Conservation (phyloP, 1,140 invertebrate species). For the Danaus plexippus region DNA sequence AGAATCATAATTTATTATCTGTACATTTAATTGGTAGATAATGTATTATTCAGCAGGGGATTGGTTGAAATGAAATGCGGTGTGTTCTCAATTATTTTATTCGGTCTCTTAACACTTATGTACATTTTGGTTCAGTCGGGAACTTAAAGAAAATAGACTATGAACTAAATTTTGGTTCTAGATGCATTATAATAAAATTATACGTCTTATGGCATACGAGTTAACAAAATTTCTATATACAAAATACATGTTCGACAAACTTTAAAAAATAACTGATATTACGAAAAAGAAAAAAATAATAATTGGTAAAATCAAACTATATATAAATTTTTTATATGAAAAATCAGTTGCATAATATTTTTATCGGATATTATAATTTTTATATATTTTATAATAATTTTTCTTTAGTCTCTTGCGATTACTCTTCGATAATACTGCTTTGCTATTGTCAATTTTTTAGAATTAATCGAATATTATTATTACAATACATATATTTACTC, state of each 20-base stretch:
- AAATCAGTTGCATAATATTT: too few relatives aligned
- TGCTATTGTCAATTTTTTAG: conserved; percentile 18
- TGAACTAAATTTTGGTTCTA: conserved; percentile 62
- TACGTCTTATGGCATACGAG: background rate
- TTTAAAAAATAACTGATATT: too few relatives aligned
- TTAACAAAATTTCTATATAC: too few relatives aligned
- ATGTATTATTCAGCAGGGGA: conserved; percentile 5
- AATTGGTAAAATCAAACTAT: too few relatives aligned
- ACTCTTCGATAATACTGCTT: conserved; percentile 13
- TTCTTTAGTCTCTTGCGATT: too few relatives aligned
- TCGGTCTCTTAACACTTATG: conserved; percentile 57
- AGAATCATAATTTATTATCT: conserved; percentile 12
- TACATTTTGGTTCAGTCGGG: conserved; percentile 69
- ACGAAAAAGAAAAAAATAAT: too few relatives aligned
- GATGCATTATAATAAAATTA: conserved; percentile 14
- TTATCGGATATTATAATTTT: too few relatives aligned
- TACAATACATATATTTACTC: background rate
- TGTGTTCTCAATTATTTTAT: conserved; percentile 45
- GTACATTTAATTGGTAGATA: conserved; percentile 15
- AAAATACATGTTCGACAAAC: too few relatives aligned
- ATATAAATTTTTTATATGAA: too few relatives aligned
- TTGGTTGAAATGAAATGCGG: conserved; percentile 16
- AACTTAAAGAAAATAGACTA: conserved; percentile 58
- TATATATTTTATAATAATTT: too few relatives aligned
- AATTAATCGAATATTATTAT: background rate